phyloP scores from a whole-genome alignment of 2,888 invertebrate genomes.

The Netelia virgata region DNA sequence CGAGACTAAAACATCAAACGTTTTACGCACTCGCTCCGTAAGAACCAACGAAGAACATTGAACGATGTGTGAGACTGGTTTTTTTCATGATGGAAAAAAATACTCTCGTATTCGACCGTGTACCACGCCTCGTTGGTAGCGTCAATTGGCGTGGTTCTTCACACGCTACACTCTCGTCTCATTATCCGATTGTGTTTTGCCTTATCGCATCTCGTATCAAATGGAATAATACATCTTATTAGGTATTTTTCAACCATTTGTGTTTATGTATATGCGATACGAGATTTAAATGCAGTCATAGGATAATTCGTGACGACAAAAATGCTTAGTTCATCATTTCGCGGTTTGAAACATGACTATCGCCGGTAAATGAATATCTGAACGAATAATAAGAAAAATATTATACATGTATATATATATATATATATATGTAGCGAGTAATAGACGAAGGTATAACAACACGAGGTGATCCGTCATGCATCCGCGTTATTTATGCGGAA shows the following conservation, averaged over 20 bases:
- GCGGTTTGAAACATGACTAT: conserved; percentile 62
- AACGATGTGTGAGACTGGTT: conserved; percentile 22
- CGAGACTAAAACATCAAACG: conserved; percentile 77
- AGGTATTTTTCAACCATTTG: conserved; percentile 52
- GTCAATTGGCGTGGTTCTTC: conserved; percentile 50
- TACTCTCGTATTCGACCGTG: conserved; percentile 7
- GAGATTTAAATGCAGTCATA: conserved; percentile 41
- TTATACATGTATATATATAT: conserved; percentile 24
- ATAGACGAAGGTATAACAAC: conserved; percentile 57
- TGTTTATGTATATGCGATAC: conserved; percentile 37
- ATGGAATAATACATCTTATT: conserved; percentile 38
- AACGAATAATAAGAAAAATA: conserved; percentile 51
- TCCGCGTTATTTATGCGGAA: conserved; percentile 52
- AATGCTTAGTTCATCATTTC: conserved; percentile 66
- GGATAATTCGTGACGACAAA: conserved; percentile 64
- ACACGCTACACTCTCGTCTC: conserved; percentile 23
- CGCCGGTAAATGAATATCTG: conserved; percentile 55
- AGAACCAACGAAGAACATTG: conserved; percentile 44
- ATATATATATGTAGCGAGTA: conserved; percentile 46
- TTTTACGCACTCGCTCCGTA: conserved; percentile 28
- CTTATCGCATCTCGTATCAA: conserved; percentile 33
- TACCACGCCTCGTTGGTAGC: conserved; percentile 32
- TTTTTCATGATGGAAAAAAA: conserved; percentile 30
- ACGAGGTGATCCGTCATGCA: conserved; percentile 69
- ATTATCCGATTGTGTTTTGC: conserved; percentile 50